phyloP scores from a whole-genome alignment of 2,797 vertebrate species.

The Premnoplex brunnescens region DNA sequence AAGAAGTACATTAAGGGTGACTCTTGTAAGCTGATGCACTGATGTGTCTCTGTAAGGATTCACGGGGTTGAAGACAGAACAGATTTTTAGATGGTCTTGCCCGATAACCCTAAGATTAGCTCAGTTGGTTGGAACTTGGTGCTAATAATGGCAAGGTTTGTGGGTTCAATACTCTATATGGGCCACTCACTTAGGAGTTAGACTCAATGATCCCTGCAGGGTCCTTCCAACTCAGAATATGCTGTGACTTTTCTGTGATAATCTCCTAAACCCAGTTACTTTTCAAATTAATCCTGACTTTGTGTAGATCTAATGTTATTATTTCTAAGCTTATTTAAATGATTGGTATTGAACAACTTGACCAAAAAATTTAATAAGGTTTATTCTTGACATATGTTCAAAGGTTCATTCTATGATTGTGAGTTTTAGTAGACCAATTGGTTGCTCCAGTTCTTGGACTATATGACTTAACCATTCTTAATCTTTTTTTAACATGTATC shows the following conservation, averaged over 20 bases:
- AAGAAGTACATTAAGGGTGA: background rate
- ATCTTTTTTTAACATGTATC: background rate
- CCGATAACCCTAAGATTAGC: background rate
- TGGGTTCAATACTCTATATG: background rate
- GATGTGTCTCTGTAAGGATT: background rate
- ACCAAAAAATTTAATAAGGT: background rate
- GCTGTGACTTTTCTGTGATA: background rate
- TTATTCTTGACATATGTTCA: background rate
- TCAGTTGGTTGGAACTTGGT: background rate
- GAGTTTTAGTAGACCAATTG: background rate
- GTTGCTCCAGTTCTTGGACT: background rate
- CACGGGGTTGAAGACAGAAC: background rate
- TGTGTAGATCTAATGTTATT: background rate
- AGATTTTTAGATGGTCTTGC: background rate
- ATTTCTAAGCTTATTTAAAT: background rate
- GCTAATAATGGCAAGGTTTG: background rate
- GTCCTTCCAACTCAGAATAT: background rate
- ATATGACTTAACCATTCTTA: background rate
- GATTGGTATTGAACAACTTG: background rate
- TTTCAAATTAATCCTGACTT: background rate
- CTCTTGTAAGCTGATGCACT: background rate
- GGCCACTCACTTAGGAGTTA: background rate
- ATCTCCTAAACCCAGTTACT: background rate
- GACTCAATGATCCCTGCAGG: background rate
- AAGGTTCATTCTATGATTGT: background rate